Conservation (phyloP, 2,888 invertebrate genomes). For the Leptopilina myrica region DNA sequence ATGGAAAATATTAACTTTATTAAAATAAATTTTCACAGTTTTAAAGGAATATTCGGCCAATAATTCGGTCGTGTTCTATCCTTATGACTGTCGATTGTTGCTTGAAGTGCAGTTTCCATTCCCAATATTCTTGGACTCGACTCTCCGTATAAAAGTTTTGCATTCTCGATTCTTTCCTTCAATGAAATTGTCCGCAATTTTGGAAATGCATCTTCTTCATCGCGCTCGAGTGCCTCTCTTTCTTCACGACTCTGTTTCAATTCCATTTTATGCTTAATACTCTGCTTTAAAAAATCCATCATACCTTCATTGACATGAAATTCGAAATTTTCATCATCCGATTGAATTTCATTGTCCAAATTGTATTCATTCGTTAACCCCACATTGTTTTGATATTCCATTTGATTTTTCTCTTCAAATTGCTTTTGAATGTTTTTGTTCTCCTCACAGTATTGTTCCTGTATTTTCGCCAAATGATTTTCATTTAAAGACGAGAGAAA, state of each 20-base stretch:
- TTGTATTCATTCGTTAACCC: constrained; percentile 45
- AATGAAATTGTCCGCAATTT: constrained; percentile 63
- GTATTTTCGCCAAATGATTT: neutral
- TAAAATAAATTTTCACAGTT: constrained; percentile 59
- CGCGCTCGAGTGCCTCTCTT: constrained; percentile 40
- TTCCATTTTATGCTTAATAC: constrained; percentile 79
- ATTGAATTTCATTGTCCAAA: constrained; percentile 53
- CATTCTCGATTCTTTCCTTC: constrained; percentile 73
- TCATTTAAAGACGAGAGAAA: neutral
- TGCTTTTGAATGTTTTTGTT: constrained; percentile 17
- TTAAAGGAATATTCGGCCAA: constrained; percentile 87
- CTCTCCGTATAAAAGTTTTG: constrained; percentile 82
- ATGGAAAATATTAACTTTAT: neutral
- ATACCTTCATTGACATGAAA: constrained; percentile 82
- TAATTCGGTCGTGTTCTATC: constrained; percentile 81
- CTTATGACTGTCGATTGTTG: constrained; percentile 81
- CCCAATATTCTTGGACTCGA: constrained; percentile 83
- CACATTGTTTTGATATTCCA: constrained; percentile 40
- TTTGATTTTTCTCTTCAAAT: neutral
- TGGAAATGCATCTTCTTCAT: constrained; percentile 41
- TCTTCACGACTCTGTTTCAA: constrained; percentile 65
- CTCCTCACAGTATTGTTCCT: constrained; percentile 7
- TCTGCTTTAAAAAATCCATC: constrained; percentile 81
- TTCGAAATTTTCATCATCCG: constrained; percentile 72
- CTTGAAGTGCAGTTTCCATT: constrained; percentile 85